These are phyloP conservation scores for Monomorium pharaonis DNA, from an alignment of 1,140 invertebrate genomes.

Conservation along the genomic window DNA sequence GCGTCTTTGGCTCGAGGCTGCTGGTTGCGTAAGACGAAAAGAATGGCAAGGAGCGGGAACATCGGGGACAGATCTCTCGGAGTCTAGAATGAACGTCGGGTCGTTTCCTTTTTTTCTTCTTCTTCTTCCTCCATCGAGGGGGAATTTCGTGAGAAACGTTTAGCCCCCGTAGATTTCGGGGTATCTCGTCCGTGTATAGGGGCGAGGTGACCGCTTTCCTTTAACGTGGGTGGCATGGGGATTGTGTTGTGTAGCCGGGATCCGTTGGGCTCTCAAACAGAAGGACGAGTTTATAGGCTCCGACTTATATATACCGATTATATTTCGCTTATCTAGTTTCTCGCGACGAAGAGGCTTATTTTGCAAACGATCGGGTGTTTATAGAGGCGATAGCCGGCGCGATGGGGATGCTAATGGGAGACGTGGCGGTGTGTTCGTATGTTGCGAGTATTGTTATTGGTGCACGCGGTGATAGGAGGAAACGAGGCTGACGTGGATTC, in stretches of 20 bases:
- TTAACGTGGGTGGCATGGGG: constrained; percentile 43
- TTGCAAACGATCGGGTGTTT: constrained; percentile 10
- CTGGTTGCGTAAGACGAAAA: constrained; percentile 55
- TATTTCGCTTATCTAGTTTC: constrained; percentile 36
- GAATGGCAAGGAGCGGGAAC: constrained; percentile 36
- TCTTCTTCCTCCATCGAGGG: background rate
- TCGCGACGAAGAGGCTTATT: background rate
- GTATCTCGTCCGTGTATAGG: background rate
- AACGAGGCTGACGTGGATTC: constrained; percentile 32
- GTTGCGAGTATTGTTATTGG: constrained; percentile 7
- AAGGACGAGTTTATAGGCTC: background rate
- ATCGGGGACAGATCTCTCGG: constrained; percentile 1
- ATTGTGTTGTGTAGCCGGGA: background rate
- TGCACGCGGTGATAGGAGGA: background rate
- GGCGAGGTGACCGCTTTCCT: background rate
- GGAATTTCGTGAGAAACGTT: constrained; percentile 51
- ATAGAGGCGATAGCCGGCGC: background rate
- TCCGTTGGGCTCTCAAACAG: background rate
- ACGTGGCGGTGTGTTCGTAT: background rate
- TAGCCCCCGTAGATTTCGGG: constrained; percentile 25
- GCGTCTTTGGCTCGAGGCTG: constrained; percentile 51
- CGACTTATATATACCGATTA: constrained; percentile 15
- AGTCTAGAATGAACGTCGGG: background rate
- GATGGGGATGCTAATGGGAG: background rate
- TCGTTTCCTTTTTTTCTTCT: background rate